phyloP scores from a whole-genome alignment of 2,888 invertebrate genomes.

The Gortyna flavago region DNA sequence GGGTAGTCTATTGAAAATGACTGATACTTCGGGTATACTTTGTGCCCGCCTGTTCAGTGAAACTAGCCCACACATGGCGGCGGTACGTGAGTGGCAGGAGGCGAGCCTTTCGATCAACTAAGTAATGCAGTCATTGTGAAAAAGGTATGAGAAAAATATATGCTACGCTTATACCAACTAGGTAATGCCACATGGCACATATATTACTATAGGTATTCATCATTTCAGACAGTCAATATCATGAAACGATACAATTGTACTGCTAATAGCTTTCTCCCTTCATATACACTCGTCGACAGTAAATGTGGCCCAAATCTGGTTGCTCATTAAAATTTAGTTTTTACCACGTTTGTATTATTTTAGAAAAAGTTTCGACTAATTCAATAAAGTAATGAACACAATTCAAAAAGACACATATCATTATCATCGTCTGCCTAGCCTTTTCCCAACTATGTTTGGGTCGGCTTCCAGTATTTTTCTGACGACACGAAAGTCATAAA shows the following conservation, averaged over 20 bases:
- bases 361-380: background rate
- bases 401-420: background rate
- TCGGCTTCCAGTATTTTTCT: background rate
- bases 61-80: background rate
- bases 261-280: background rate
- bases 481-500: background rate
- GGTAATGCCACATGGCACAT: background rate
- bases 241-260: slow-evolving; percentile 1
- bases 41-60: too few relatives aligned
- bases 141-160: background rate
- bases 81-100: background rate
- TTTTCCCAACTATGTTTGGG: background rate
- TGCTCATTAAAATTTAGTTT: background rate
- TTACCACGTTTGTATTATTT: background rate
- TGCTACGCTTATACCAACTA: background rate
- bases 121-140: background rate
- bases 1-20: slow-evolving; percentile 2
- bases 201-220: background rate
- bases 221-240: background rate
- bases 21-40: slow-evolving; percentile 1
- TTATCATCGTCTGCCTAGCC: background rate
- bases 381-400: background rate
- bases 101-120: slow-evolving; percentile 9
- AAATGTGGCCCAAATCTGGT: background rate
- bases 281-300: background rate